These are phyloP conservation scores for Tapirus terrestris DNA, from an alignment of 2,113 vertebrate species.

Conservation along the genomic window DNA sequence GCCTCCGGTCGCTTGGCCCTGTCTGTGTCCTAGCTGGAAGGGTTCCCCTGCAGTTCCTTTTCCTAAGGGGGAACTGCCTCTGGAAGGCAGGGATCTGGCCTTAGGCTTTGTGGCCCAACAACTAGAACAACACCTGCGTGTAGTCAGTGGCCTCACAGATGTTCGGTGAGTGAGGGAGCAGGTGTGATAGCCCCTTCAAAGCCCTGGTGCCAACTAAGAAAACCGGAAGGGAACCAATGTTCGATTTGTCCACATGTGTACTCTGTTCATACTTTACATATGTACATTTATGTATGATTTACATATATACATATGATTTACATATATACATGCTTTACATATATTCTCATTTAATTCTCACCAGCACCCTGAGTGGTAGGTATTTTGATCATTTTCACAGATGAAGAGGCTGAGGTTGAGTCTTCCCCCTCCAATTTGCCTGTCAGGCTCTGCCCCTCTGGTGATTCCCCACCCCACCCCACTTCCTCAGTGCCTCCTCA, in stretches of 20 bases:
- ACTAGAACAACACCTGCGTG: background rate
- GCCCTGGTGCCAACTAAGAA: background rate
- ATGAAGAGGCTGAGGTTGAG: too few species aligned
- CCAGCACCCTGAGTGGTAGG: too few species aligned
- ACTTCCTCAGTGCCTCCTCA: background rate
- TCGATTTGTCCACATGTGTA: accelerated
- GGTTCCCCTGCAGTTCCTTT: background rate
- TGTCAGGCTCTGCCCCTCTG: background rate
- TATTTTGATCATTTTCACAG: background rate
- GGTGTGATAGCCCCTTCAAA: background rate
- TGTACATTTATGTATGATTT: too few species aligned
- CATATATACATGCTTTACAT: background rate
- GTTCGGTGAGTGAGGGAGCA: background rate
- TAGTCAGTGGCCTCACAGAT: background rate
- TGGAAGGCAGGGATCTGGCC: background rate
- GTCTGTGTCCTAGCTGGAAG: background rate
- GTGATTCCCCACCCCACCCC: background rate
- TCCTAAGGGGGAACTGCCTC: background rate
- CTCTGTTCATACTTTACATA: background rate
- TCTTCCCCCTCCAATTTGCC: background rate
- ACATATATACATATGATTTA: too few species aligned
- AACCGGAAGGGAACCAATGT: accelerated
- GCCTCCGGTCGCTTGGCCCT: background rate
- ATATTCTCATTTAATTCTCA: background rate
- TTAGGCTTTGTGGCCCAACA: background rate